Evolutionary conservation across 1,140 invertebrate species (phyloP).

Genomic region (Megalonaias nervosa): DNA sequence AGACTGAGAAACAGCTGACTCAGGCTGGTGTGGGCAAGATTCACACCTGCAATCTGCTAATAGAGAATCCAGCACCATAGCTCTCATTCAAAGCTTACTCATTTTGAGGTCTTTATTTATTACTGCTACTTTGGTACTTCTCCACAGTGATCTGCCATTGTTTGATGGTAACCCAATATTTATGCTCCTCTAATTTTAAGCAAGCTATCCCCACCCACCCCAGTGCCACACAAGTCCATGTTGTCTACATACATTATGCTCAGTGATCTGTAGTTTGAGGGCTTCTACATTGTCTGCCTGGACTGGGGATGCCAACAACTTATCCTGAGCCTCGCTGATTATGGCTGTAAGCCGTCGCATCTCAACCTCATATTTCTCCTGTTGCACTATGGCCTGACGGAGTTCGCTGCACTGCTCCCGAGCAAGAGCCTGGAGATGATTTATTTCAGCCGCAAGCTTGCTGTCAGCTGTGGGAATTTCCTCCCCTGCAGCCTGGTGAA

Average conservation of each 20-base stretch:
- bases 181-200: too few species aligned
- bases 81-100: too few species aligned
- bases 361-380: conserved; percentile 61
- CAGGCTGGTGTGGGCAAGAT: too few species aligned
- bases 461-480: conserved; percentile 34
- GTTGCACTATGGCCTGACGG: conserved; percentile 86
- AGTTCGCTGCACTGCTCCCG: conserved; percentile 63
- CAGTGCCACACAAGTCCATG: too few species aligned
- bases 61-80: too few species aligned
- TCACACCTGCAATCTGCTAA: too few species aligned
- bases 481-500: conserved; percentile 39
- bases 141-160: too few species aligned
- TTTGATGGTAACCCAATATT: too few species aligned
- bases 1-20: too few species aligned
- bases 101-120: too few species aligned
- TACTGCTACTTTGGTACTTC: too few species aligned
- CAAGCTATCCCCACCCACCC: too few species aligned
- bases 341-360: conserved; percentile 73
- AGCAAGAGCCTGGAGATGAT: conserved; percentile 54
- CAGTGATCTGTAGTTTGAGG: conserved; percentile 85
- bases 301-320: conserved; percentile 83
- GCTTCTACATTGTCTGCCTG: conserved; percentile 86
- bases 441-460: conserved; percentile 52
- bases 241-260: conserved; percentile 89
- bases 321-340: conserved; percentile 91